Evolutionary conservation across 2,888 invertebrate species (phyloP).

Genomic region (Ormyrus pomaceus): DNA sequence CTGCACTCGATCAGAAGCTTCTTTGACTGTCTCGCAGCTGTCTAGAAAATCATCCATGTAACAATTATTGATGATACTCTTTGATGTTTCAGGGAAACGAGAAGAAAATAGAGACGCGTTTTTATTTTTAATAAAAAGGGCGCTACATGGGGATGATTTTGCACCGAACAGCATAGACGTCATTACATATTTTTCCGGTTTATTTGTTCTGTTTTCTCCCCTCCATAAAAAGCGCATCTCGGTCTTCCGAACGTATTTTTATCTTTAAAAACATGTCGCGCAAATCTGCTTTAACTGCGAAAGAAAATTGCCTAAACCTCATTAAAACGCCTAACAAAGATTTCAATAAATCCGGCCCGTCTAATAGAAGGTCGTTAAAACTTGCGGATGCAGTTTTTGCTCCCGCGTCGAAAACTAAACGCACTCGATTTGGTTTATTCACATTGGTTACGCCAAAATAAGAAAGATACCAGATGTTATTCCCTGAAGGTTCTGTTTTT

Average conservation of each 20-base stretch:
- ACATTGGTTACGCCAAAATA: neutral
- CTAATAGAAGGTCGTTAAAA: neutral
- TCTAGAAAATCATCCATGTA: too few species aligned
- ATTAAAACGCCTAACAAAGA: neutral
- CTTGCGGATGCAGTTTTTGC: neutral
- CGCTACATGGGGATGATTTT: too few species aligned
- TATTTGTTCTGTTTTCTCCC: neutral
- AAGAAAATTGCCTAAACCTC: neutral
- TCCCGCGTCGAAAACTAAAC: constrained; percentile 11
- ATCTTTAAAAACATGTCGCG: neutral
- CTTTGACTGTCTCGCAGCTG: too few species aligned
- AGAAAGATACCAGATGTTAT: neutral
- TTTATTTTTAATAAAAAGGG: too few species aligned
- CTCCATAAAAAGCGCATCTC: neutral
- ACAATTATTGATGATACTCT: too few species aligned
- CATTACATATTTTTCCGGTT: neutral
- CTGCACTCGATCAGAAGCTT: too few species aligned
- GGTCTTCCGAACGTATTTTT: neutral
- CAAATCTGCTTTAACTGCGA: neutral
- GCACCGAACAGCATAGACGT: too few species aligned
- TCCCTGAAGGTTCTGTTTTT: too few species aligned
- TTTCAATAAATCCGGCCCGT: neutral
- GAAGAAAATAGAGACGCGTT: too few species aligned
- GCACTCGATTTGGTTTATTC: neutral
- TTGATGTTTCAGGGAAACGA: too few species aligned